Percentiles rank a stretch among this genome's conserved stretches.
phyloP scores from a whole-genome alignment of 2,113 vertebrate genomes.

The Rhabdomys dilectus region DNA sequence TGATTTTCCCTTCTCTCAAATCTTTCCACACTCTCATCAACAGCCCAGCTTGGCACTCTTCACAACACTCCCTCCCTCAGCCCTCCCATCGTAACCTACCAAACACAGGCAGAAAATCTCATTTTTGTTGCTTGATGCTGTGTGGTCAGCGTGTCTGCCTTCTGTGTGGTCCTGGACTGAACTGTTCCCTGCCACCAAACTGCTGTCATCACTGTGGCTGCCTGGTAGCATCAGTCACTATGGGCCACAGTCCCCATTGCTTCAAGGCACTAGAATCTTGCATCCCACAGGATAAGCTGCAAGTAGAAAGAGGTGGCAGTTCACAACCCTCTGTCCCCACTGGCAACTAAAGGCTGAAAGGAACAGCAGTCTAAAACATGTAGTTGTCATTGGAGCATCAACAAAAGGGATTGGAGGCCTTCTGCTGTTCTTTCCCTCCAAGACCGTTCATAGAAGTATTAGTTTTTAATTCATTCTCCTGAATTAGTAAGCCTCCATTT shows the following conservation, averaged over 20 bases:
- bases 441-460: neutral
- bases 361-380: neutral
- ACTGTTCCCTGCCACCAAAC: slow-evolving; percentile 50
- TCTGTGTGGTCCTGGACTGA: slow-evolving; percentile 70
- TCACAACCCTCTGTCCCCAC: slow-evolving; percentile 10
- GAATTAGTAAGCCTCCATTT: neutral
- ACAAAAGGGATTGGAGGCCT: neutral
- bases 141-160: slow-evolving; percentile 70
- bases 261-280: neutral
- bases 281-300: neutral
- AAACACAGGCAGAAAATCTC: slow-evolving; percentile 57
- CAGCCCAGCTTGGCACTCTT: slow-evolving; percentile 60
- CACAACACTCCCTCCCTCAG: neutral
- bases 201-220: neutral
- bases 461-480: neutral
- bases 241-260: neutral
- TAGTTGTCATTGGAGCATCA: neutral
- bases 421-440: neutral
- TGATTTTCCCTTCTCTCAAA: slow-evolving; percentile 12
- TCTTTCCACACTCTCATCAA: slow-evolving; percentile 78
- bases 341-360: neutral
- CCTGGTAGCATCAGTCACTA: neutral
- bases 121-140: slow-evolving; percentile 56
- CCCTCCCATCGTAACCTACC: slow-evolving; percentile 35
- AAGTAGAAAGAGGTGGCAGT: neutral